These are phyloP conservation scores for Semnornis frantzii DNA, from an alignment of 2,113 vertebrate species.

Conservation along the genomic window DNA sequence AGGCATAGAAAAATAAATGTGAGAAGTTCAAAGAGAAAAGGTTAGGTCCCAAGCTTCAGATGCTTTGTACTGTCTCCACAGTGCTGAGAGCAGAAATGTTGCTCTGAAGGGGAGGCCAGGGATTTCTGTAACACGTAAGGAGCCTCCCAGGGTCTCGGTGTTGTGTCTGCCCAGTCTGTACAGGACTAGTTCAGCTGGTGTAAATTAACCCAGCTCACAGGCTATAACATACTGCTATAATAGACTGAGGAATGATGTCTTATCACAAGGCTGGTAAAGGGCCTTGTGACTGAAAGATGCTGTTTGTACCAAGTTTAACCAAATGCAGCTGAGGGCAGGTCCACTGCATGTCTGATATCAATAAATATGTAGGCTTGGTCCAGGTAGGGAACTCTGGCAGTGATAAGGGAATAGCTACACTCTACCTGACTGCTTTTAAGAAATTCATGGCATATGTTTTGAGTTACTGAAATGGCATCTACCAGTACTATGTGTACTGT, in stretches of 20 bases:
- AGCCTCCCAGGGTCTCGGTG: slow-evolving; percentile 29
- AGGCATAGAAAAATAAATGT: slow-evolving; percentile 40
- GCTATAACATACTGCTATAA: slow-evolving; percentile 8
- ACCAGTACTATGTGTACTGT: background rate
- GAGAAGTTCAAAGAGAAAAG: slow-evolving; percentile 32
- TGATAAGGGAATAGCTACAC: slow-evolving; percentile 9
- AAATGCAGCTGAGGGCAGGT: slow-evolving; percentile 37
- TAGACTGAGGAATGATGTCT: background rate
- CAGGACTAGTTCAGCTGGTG: slow-evolving; percentile 46
- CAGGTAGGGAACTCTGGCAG: background rate
- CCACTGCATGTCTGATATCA: background rate
- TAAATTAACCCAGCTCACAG: slow-evolving; percentile 46
- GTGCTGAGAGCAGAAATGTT: slow-evolving; percentile 14
- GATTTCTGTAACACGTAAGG: slow-evolving; percentile 19
- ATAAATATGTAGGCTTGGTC: slow-evolving; percentile 28
- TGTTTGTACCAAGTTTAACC: background rate
- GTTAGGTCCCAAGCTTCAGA: background rate
- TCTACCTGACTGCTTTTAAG: slow-evolving; percentile 36
- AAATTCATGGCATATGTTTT: background rate
- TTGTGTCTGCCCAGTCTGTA: slow-evolving; percentile 45
- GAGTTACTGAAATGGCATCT: background rate
- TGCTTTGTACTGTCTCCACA: slow-evolving; percentile 5
- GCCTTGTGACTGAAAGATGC: background rate
- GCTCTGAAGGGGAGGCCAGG: background rate
- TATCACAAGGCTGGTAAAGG: slow-evolving; percentile 25